Base-by-base conservation (phyloP, 2,888 invertebrate genomes). In the Lasius platythorax region DNA sequence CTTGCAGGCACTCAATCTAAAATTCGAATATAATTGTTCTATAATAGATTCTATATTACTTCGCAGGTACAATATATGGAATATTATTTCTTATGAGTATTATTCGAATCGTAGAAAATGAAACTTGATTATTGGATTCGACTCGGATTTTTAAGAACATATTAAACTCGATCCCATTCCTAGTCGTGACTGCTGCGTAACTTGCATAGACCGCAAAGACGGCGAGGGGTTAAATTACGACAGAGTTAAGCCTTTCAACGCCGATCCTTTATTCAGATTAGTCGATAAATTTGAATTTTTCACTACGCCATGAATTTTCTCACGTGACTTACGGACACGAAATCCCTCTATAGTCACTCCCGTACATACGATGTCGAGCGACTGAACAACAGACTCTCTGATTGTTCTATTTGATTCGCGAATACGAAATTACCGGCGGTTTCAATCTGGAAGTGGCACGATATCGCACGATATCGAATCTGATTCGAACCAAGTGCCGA, bases 401-500 rank as follows among this genome's bases (percentile, higher is more conserved):
- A 30, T 43, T 70, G 79, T 43, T 78, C 30, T 46, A 79, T 79
- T 79, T 8, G 43, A 43, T 79, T 33, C 23, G 12, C 46, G 72
- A 61, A 79, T 79, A 46, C 72, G 61, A 72, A 79, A 79, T 72
- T 72, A 72, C 33, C 46, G 11, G 58, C 58, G 72, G 46, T 72
- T 72, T 79, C 46, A 79, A 79, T 79, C 37, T 79, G 23, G 1
- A 70, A 58, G 33, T 43, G 43, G 43, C 30, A 3, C 30, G 37
- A 79, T 33, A 4, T 72, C 58, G 72, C 43, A 43, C 70, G 23
- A 72, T 73, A 58, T 61, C 33, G 61, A 61, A 72, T 70, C 18
- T 72, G 61, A 79, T 72, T 70, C 23, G 18, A 79, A 18, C 18
- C 43, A 72, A 76, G 23, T 46, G 73, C 33, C 43, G 30, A 30